phyloP scores from a whole-genome alignment of 1,140 invertebrate genomes.

The Cataglyphis hispanica region DNA sequence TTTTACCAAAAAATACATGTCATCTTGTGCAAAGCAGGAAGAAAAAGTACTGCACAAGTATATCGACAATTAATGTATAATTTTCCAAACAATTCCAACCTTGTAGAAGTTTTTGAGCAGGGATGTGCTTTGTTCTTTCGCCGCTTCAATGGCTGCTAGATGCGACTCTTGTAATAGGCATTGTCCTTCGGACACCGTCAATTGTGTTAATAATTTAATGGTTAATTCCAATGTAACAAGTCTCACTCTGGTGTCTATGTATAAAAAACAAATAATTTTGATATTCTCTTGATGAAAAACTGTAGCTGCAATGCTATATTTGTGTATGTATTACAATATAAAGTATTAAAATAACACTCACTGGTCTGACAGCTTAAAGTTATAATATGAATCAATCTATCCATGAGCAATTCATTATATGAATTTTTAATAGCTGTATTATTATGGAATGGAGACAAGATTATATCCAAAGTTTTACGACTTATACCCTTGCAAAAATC shows the following conservation, averaged over 20 bases:
- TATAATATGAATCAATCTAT: constrained; percentile 93
- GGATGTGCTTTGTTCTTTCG: constrained; percentile 94
- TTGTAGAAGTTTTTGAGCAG: constrained; percentile 97
- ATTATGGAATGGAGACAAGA: constrained; percentile 87
- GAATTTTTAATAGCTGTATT: constrained; percentile 84
- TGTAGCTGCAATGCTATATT: not conserved
- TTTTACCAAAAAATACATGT: constrained; percentile 54
- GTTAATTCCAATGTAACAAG: constrained; percentile 97
- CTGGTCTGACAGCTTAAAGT: constrained; percentile 93
- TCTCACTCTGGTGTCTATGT: constrained; percentile 92
- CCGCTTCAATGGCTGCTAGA: constrained; percentile 90
- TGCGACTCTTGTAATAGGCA: constrained; percentile 85
- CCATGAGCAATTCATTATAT: constrained; percentile 92
- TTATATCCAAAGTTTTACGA: constrained; percentile 90
- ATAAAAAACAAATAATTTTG: constrained; percentile 66
- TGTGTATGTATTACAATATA: not conserved
- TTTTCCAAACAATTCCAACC: constrained; percentile 81
- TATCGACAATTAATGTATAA: not conserved
- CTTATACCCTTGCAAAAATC: constrained; percentile 89
- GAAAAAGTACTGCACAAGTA: not conserved
- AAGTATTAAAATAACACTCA: constrained; percentile 84
- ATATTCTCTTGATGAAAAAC: constrained; percentile 8
- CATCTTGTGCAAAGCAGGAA: not conserved
- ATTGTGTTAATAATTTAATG: constrained; percentile 91
- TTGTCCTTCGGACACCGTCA: constrained; percentile 86